phyloP scores from a whole-genome alignment of 2,113 vertebrate species.

The Epinephelus moara region DNA sequence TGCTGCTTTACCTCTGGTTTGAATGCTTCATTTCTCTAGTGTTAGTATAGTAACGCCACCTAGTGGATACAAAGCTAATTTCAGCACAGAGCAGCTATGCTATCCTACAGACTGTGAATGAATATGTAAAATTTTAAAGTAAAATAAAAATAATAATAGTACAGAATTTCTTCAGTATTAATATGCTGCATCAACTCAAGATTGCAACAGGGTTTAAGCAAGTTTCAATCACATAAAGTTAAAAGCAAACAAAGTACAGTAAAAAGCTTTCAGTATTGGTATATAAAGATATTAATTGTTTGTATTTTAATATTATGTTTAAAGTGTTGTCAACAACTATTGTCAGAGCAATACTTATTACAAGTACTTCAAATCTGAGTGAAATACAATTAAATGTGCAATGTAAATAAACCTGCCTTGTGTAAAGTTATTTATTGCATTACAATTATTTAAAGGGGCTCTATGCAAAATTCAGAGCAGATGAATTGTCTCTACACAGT shows the following conservation, averaged over 20 bases:
- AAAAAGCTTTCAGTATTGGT: no score
- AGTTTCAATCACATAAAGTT: no score
- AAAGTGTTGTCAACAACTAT: neutral
- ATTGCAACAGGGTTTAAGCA: no score
- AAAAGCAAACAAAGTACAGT: no score
- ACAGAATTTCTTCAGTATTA: neutral
- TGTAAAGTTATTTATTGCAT: neutral
- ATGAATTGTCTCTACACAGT: no score
- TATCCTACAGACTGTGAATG: neutral
- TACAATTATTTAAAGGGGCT: no score
- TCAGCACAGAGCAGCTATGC: neutral
- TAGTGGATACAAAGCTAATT: conserved; percentile 35
- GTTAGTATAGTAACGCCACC: conserved; percentile 13
- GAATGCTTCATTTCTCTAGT: neutral
- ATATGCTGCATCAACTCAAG: no score
- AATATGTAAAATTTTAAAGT: no score
- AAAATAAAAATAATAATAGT: neutral
- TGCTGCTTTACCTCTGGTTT: neutral
- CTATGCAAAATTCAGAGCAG: no score
- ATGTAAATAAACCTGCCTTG: neutral
- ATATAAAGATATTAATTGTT: neutral
- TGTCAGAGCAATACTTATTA: no score
- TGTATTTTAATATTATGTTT: neutral
- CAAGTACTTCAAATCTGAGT: no score
- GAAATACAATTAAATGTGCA: neutral